These are phyloP conservation scores for Microtus oregoni DNA, from an alignment of 2,113 vertebrate genomes.

Conservation along the genomic window DNA sequence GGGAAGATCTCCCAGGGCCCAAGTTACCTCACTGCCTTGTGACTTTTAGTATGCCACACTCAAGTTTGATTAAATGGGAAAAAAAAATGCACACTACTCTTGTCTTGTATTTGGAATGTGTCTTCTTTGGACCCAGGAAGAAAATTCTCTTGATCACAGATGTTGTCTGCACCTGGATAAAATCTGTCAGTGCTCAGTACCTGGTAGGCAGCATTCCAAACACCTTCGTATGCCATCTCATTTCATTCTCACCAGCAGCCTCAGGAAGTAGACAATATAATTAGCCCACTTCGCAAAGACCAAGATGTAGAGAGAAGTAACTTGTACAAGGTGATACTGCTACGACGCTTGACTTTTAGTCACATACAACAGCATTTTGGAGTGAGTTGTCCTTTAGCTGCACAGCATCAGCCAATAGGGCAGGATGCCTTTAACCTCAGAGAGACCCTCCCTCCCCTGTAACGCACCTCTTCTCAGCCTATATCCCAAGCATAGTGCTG, in stretches of 20 bases:
- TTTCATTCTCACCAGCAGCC: slow-evolving; percentile 11
- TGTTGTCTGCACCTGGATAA: neutral
- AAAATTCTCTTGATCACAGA: slow-evolving; percentile 9
- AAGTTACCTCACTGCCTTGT: neutral
- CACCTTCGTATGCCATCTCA: neutral
- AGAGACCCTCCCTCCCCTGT: neutral
- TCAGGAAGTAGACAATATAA: neutral
- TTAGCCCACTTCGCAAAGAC: slow-evolving; percentile 20
- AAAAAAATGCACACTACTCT: neutral
- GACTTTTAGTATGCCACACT: slow-evolving; percentile 25
- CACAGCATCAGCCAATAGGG: neutral
- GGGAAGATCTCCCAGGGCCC: slow-evolving; percentile 13
- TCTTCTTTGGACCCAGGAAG: neutral
- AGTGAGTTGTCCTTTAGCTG: neutral
- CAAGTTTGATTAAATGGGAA: neutral
- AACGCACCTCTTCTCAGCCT: neutral
- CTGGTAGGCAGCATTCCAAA: slow-evolving; percentile 2
- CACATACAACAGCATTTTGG: neutral
- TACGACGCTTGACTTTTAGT: neutral
- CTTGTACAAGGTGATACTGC: neutral
- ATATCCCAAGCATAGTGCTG: neutral
- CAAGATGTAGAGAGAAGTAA: slow-evolving; percentile 30
- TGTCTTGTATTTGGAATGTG: neutral
- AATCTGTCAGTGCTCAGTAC: neutral
- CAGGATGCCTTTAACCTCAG: neutral